Evolutionary conservation across 2,888 invertebrate genomes (phyloP), one percentile per base, ranked within the genome.

Genomic region (Eutolmus rufibarbis): DNA sequence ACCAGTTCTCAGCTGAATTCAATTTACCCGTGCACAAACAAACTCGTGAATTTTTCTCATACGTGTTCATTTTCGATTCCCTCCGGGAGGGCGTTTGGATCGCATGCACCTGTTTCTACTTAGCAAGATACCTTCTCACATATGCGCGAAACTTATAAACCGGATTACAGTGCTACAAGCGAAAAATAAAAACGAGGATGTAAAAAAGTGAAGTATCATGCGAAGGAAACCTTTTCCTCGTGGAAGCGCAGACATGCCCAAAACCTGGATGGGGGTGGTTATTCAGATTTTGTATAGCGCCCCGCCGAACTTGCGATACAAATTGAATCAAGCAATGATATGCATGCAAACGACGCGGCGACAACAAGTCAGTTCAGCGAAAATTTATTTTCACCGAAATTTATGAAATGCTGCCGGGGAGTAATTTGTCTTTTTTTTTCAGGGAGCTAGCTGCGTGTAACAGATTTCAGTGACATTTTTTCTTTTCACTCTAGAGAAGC

Each of bases 261-360:
- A 51, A 7, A 51, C 51, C 51, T n/a, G 19, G 85, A 74, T 43
- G 43, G n/a, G 40, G 23, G 12, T 8, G 74, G 46, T 43, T 74
- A 74, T 46, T 85, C 85, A 74, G 74, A 74, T 43, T 74, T 43
- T 46, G 74, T 14, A 16, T 46, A 43, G 23, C 74, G 46, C 66
- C 82, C 57, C 56, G 82, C 74, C 74, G 43, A 74, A 74, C 74
- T 74, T 46, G 31, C 85, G 43, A 43, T 74, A 74, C 85, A 85
- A 85, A 85, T 85, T 85, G 85, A 85, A 85, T 85, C 85, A 85
- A 74, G 85, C 74, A 85, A 85, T 85, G 85, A 85, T 85, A 85
- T 85, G 85, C 85, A 85, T 85, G 74, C 85, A 74, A 85, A 85
- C 74, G 85, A 85, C 85, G 43, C 85, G 85, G 74, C 85, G 74